Base-by-base conservation (phyloP, 2,888 invertebrate species). In the Parthenolecanium corni region DNA sequence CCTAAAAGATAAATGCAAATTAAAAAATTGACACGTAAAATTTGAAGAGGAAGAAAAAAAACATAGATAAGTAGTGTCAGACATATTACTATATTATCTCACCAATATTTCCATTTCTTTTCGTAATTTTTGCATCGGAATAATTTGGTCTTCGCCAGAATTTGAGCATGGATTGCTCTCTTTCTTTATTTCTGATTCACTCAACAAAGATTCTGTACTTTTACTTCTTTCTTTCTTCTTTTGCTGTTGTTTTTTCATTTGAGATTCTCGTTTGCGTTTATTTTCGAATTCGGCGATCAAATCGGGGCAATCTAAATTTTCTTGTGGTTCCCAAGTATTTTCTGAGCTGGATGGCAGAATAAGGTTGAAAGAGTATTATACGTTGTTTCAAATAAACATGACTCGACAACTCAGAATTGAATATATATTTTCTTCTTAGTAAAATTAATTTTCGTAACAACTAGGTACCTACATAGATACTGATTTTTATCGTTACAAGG, bases 321-420 rank as follows among this genome's bases (percentile, higher is more conserved):
- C 89, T 68, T 88, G 88, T 0, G 94, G 94, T 71, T 94, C 94
- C 94, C 94, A 94, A 11, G 94, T 93, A 71, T 94, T 94, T 70
- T 94, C 93, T 47, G 85, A 86, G 71, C 62, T 62, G 20, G 11
- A 24, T 9, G 31, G 5, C 9, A 52, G 5, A n/a, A n/a, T n/a
- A n/a, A n/a, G n/a, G n/a, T n/a, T n/a, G n/a, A n/a, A n/a, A n/a
- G 3, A 12, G 16, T 31, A 20, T 36, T 20, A 25, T 16, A 5
- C 31, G 9, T 24, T 20, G 2, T 16, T 36, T 14, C 16, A 53
- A 53, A 2, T 18, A 53, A 36, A 5, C 23, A 16, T 12, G n/a
- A 3, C 2, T 53, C 12, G 4, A 20, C 6, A 20, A 53, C 36
- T 40, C 18, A 40, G 21, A 53, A 1, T 53, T n/a, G n/a, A n/a